Evolutionary conservation across 2,113 vertebrate species (phyloP), one percentile per base, ranked within the genome.

Genomic region (Felis chaus): DNA sequence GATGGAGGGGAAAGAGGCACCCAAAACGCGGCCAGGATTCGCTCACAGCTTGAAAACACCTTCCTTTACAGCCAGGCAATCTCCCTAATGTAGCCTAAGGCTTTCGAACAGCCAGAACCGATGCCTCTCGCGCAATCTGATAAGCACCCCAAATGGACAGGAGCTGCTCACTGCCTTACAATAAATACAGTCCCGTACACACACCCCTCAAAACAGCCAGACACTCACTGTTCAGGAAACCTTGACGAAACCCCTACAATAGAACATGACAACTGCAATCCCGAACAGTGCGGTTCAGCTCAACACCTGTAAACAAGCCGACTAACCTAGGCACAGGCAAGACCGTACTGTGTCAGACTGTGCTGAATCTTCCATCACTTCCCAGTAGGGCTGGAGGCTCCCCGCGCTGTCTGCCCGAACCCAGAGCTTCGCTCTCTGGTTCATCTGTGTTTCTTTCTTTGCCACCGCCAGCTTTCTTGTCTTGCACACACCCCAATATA

Each of bases 181-280:
- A 82, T 55, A 71, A 65, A 82, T 48, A 66, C 73, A 19, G 1
- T 74, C 31, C 89, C 13, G 55, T 50, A 68, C 45, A 93, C 69
- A 68, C 5, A 27, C 27, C 66, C 71, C 78, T 16, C 29, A 29
- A 29, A 93, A 69, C 33, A 88, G 82, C 65, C 45, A 89, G 73
- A 74, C 31, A 90, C 7, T 48, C 41, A n/a, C 74, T 68, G 68
- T 89, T 95, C 91, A 80, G 79, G 65, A 96, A 97, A 94, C 65
- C 89, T 81, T 93, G 63, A 93, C 85, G 94, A 97, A 92, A 95
- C 36, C 80, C 76, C 55, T 68, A 71, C 96, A 63, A n/a, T 0
- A 93, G 68, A 90, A 92, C 19, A 29, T 36, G 93, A 94, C 94
- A 95, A 76, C 83, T 48, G 14, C 92, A 41, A 90, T 90, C 85